phyloP scores from a whole-genome alignment of 2,113 vertebrate genomes.

The Hyaena hyaena region DNA sequence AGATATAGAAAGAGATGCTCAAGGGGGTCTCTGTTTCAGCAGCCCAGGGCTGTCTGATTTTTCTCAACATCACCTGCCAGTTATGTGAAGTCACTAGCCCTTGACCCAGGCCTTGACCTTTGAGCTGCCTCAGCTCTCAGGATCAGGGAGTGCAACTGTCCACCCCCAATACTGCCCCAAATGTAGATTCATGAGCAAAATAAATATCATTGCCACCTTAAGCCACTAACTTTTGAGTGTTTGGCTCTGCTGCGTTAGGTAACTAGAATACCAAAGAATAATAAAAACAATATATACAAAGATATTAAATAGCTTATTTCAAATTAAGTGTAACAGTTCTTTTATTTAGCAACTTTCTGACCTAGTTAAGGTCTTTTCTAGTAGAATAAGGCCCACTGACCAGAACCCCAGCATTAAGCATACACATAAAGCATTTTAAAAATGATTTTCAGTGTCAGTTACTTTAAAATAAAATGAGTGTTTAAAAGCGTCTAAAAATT shows the following conservation, averaged over 20 bases:
- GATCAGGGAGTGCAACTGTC: neutral
- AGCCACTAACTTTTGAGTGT: neutral
- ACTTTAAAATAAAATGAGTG: neutral
- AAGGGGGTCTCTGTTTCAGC: neutral
- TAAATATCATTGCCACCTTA: neutral
- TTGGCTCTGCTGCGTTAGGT: neutral
- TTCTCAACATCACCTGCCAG: neutral
- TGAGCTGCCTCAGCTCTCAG: neutral
- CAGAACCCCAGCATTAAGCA: neutral
- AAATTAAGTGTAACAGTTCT: neutral
- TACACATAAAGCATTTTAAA: neutral
- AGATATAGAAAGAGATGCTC: neutral
- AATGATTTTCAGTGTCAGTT: neutral
- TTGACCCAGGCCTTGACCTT: neutral
- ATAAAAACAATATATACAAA: neutral
- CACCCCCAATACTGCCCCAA: neutral
- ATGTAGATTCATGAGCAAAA: neutral
- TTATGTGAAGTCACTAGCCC: neutral
- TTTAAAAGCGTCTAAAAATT: neutral
- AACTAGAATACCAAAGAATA: neutral
- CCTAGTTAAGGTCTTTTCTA: neutral
- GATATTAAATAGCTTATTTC: slow-evolving; percentile 31
- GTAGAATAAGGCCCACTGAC: neutral
- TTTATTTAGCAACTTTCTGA: neutral
- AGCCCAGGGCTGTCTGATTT: neutral